phyloP scores from a whole-genome alignment of 2,888 invertebrate genomes.

The Melanostoma mellinum region DNA sequence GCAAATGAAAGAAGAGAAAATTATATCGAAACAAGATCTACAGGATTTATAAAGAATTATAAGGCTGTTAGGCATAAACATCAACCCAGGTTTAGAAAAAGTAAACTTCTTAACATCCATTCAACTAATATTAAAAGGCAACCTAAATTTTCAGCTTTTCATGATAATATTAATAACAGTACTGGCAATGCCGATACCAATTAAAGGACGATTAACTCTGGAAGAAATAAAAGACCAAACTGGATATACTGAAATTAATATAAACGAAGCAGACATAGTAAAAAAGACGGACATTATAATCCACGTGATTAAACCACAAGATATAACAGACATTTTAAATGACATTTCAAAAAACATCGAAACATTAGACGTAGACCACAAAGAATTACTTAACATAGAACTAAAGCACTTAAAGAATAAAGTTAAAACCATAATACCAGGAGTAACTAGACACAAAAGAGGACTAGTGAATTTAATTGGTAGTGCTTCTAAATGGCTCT shows the following conservation, averaged over 20 bases:
- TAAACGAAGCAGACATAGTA: not conserved
- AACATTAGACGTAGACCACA: not conserved
- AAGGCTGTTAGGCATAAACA: slow-evolving; percentile 51
- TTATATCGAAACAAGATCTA: slow-evolving; percentile 35
- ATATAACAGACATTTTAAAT: not conserved
- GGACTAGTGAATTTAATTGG: too few relatives aligned
- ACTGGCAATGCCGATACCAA: not conserved
- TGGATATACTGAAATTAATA: not conserved
- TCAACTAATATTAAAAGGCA: slow-evolving; percentile 2
- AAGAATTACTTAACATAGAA: slow-evolving; percentile 15
- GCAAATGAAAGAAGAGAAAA: slow-evolving; percentile 27
- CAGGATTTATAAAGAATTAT: slow-evolving; percentile 47
- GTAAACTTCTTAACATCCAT: too few relatives aligned
- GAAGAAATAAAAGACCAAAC: too few relatives aligned
- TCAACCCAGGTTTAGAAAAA: slow-evolving; percentile 37
- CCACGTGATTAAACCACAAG: not conserved
- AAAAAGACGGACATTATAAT: not conserved
- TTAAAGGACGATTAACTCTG: too few relatives aligned
- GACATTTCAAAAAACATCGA: slow-evolving; percentile 3
- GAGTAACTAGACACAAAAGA: too few relatives aligned
- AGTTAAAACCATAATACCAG: slow-evolving; percentile 10
- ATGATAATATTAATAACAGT: not conserved
- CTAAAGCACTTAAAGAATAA: slow-evolving; percentile 9
- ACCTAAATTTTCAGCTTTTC: slow-evolving; percentile 6
- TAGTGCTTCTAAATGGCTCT: too few relatives aligned